Evolutionary conservation across 1,140 invertebrate genomes (phyloP).

Genomic region (Anastatus disparis): DNA sequence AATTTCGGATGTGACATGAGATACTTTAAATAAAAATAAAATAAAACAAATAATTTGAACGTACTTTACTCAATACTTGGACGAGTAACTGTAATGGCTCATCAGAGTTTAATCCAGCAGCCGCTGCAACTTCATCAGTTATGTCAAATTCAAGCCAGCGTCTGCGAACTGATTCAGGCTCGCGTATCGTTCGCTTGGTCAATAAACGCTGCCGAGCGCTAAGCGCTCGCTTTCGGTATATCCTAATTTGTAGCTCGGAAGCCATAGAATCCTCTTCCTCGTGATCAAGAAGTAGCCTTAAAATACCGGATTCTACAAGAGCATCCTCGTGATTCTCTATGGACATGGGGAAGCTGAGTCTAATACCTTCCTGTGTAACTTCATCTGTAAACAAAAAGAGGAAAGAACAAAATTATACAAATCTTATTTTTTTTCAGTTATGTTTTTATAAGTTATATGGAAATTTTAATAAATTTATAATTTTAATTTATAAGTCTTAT

Average conservation of each 20-base stretch:
- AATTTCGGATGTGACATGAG: no score
- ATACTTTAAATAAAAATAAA: no score
- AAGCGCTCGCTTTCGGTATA: not conserved
- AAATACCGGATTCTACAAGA: constrained; percentile 19
- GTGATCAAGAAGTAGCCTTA: constrained; percentile 33
- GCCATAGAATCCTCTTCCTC: not conserved
- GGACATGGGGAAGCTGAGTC: constrained; percentile 13
- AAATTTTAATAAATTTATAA: no score
- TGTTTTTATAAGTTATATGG: no score
- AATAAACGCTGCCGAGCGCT: not conserved
- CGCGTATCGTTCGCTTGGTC: not conserved
- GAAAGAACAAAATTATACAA: no score
- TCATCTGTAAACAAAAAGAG: not conserved
- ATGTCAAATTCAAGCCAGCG: constrained; percentile 36
- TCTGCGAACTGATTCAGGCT: not conserved
- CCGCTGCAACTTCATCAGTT: constrained; percentile 15
- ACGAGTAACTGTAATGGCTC: not conserved
- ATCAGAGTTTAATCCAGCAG: not conserved
- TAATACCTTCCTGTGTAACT: not conserved
- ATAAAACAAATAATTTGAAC: no score
- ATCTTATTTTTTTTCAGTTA: no score
- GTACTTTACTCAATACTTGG: constrained; percentile 22
- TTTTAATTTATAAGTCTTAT: no score
- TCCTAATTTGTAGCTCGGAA: not conserved
- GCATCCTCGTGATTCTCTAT: not conserved